Conservation (phyloP, 2,113 vertebrate species). For the Percopsis transmontana region DNA sequence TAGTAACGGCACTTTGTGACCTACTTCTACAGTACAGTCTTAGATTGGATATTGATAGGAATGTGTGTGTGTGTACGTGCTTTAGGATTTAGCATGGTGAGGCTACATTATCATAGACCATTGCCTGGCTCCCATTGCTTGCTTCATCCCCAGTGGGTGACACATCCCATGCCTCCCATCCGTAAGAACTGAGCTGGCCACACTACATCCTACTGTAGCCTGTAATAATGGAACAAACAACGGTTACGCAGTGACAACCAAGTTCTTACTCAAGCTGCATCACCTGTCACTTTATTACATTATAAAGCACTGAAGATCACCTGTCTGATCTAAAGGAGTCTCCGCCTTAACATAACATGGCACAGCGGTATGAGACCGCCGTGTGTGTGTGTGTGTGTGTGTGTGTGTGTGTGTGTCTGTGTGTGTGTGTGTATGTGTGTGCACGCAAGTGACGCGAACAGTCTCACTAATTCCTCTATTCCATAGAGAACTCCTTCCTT, state of each 20-base stretch:
- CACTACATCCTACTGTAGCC: too few species aligned
- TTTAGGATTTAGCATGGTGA: slow-evolving; percentile 40
- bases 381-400: background rate
- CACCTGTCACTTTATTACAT: slow-evolving; percentile 44
- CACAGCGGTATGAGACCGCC: background rate
- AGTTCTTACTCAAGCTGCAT: slow-evolving; percentile 36
- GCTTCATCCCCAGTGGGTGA: slow-evolving; percentile 47
- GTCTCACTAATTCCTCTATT: slow-evolving; percentile 28
- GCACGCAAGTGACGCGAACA: background rate
- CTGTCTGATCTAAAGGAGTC: slow-evolving; percentile 33
- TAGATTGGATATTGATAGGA: slow-evolving; percentile 67
- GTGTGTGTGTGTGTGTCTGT: background rate
- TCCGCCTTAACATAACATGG: background rate
- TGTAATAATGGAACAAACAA: too few species aligned
- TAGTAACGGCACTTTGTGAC: slow-evolving; percentile 59
- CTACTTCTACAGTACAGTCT: slow-evolving; percentile 60
- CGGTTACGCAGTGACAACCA: background rate
- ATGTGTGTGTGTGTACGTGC: slow-evolving; percentile 16
- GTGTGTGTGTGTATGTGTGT: slow-evolving; percentile 5
- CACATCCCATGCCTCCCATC: slow-evolving; percentile 45
- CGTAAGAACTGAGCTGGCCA: slow-evolving; percentile 47
- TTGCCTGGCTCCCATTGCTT: slow-evolving; percentile 40
- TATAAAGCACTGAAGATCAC: slow-evolving; percentile 47
- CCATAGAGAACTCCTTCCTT: slow-evolving; percentile 5
- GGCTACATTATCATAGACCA: slow-evolving; percentile 60